Conservation (phyloP, 2,888 invertebrate genomes). For the Eupithecia pulchellata region DNA sequence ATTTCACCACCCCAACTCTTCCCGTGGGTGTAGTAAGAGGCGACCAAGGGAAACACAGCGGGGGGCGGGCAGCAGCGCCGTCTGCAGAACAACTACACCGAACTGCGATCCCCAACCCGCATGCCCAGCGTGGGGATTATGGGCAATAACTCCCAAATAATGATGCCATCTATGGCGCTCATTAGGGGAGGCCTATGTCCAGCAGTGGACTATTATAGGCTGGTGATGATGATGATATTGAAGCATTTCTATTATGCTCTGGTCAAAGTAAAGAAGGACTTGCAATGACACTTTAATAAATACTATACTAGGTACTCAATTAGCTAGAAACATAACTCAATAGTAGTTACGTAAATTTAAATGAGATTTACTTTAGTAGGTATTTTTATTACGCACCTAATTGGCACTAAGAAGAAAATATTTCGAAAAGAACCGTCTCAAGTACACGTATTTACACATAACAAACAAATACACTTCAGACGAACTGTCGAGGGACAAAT, state of each 20-base stretch:
- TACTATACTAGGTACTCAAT: neutral
- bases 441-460: conserved; percentile 5
- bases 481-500: conserved; percentile 24
- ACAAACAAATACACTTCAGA: conserved; percentile 23
- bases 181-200: too few species aligned
- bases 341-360: neutral
- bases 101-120: too few species aligned
- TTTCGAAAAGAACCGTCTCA: neutral
- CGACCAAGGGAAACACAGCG: too few species aligned
- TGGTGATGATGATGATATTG: too few species aligned
- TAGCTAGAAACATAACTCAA: neutral
- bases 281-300: neutral
- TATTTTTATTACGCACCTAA: neutral
- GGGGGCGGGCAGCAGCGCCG: too few species aligned
- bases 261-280: neutral
- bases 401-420: neutral
- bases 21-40: too few species aligned
- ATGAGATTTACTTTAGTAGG: neutral
- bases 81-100: too few species aligned
- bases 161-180: too few species aligned
- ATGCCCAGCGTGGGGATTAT: too few species aligned
- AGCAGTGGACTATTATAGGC: too few species aligned
- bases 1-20: too few species aligned
- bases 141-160: too few species aligned
- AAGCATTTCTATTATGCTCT: neutral